Base-by-base conservation (phyloP, 2,888 invertebrate genomes). In the Pristionchus entomophagus region DNA sequence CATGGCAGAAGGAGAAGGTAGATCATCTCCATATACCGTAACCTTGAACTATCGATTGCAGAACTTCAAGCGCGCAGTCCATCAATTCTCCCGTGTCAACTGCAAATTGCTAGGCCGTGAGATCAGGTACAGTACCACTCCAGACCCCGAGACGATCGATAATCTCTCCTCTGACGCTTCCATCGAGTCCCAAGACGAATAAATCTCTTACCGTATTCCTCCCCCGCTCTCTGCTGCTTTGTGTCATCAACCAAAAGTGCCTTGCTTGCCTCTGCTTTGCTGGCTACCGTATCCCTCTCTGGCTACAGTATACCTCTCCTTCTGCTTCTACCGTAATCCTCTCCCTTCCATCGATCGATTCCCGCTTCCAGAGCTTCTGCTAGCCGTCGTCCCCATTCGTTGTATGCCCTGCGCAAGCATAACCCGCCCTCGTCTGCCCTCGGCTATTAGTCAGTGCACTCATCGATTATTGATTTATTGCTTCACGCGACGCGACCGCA, bases 21-120 rank as follows among this genome's bases (percentile, higher is more conserved):
- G 10, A 19, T 73, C 73, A 73, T 73, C 29, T 5, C 35, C 59
- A 29, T 85, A 56, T 41, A 51, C 41, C 53, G 26, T 73, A 59
- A 17, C 26, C 77, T 17, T 5, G 29, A 2, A 38, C 19, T 5
- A 73, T 73, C 73, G 45, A 73, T 65, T 92, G 51, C 88, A 93
- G 93, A 88, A 87, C 41, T 93, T 93, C 90, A 93, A 93, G 88
- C 89, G 89, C 26, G 93, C 93, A 29, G 89, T 93, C 35, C 91
- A 92, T 59, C 91, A 90, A 87, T 93, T 93, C 88, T 89, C 90
- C 65, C 88, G 91, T 69, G 88, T 93, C 77, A 91, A 94, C 87
- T 93, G 93, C 87, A 89, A 89, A 73, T 90, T 91, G 19, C 87
- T 93, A 69, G 93, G 93, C 0, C 88, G 92, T 38, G 92, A 92